Conservation (phyloP, 2,888 invertebrate species). For the Scotopteryx bipunctaria region DNA sequence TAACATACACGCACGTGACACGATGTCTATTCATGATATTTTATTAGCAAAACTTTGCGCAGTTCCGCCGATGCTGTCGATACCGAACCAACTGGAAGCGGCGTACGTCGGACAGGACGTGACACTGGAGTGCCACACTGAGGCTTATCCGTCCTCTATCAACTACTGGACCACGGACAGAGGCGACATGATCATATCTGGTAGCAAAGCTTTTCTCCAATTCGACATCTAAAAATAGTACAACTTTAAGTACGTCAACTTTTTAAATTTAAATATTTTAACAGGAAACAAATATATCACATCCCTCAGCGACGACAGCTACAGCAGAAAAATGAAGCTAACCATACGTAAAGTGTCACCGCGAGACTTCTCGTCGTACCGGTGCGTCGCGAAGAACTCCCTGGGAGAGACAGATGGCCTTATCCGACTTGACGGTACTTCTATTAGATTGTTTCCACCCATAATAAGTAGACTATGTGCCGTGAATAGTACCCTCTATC, state of each 20-base stretch:
- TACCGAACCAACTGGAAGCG: conserved; percentile 95
- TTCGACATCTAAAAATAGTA: too few relatives aligned
- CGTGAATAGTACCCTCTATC: conserved; percentile 31
- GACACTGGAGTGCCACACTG: conserved; percentile 94
- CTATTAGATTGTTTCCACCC: conserved; percentile 40
- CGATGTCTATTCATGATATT: conserved; percentile 34
- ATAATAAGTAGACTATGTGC: conserved; percentile 37
- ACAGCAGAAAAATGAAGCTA: conserved; percentile 95
- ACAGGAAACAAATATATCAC: conserved; percentile 95
- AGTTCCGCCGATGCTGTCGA: conserved; percentile 97
- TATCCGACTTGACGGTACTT: conserved; percentile 93
- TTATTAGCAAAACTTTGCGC: conserved; percentile 39
- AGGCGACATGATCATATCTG: conserved; percentile 96
- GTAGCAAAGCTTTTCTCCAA: too few relatives aligned
- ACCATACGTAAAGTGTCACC: conserved; percentile 92
- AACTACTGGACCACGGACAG: conserved; percentile 97
- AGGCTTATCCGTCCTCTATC: conserved; percentile 95
- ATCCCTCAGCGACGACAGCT: conserved; percentile 91
- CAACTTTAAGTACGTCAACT: too few relatives aligned
- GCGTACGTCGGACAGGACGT: conserved; percentile 95
- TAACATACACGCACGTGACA: conserved; percentile 25
- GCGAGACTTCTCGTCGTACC: conserved; percentile 93
- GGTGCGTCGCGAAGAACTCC: conserved; percentile 96
- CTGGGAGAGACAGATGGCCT: conserved; percentile 95
- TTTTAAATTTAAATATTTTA: neutral